Evolutionary conservation across 2,888 invertebrate species (phyloP), one percentile per base, ranked within the genome.

Genomic region (Rugalucina vietnamica): DNA sequence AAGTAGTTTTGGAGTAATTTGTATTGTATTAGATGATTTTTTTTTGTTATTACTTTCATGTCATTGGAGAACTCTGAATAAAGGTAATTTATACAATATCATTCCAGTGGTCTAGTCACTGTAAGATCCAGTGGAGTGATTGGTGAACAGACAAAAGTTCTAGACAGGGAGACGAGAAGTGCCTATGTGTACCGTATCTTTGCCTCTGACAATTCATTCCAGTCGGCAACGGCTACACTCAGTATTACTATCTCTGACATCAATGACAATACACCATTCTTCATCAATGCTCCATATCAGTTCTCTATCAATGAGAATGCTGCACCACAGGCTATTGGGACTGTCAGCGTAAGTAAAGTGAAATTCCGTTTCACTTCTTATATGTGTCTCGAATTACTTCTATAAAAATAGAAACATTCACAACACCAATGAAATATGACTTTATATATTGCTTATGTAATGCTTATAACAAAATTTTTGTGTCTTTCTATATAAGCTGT

Each of bases 161-260:
- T 99, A 81, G 98, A 99, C 92, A 96, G 98, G 86, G 99, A 99
- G 95, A 96, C 96, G 0, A 95, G 97, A 5, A 96, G 97, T 0
- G 95, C 96, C 32, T 98, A 98, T 94, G 76, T 83, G 0, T 84
- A 91, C 24, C 49, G 79, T 10, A 60, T 91, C 32, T 73, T 79
- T 49, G 91, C 87, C 3, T 43, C 49, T 3, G 90, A 90, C 70
- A 32, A 29, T 2, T 29, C 54, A 1, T 84, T 76, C 69, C 88
- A 90, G 88, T 76, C 86, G 29, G 91, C 84, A 3, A 86, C 85
- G 27, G 76, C 85, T 69, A 90, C 90, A 37, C 81, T 90, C 76
- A 92, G 80, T 32, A 89, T 89, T 32, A 75, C 43, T 1, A 79
- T 93, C 14, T 78, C 82, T 1, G 93, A 93, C 57, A 88, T 91